These are phyloP conservation scores for Austrolebias charrua DNA, from an alignment of 2,797 vertebrate genomes.

Conservation along the genomic window DNA sequence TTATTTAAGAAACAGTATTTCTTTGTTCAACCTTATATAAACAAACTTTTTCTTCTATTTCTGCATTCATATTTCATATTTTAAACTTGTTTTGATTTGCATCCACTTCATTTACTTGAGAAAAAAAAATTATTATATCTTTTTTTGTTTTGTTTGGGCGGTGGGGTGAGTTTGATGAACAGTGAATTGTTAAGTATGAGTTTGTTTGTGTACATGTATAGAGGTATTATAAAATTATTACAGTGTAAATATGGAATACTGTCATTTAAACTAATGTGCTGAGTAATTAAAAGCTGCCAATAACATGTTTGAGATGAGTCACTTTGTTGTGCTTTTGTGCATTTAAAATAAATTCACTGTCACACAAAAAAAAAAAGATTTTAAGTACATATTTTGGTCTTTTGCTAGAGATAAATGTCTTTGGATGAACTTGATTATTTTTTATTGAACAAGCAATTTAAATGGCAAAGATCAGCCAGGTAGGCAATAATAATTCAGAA, in stretches of 20 bases:
- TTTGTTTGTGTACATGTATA: slow-evolving; percentile 45
- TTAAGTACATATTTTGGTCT: too few relatives aligned
- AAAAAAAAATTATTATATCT: not conserved
- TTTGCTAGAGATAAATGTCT: not conserved
- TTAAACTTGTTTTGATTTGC: slow-evolving; percentile 34
- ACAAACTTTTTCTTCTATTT: slow-evolving; percentile 61
- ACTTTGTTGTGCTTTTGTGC: not conserved
- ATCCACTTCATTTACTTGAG: slow-evolving; percentile 30
- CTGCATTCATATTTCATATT: slow-evolving; percentile 36
- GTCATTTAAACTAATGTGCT: slow-evolving; percentile 70
- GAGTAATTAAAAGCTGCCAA: slow-evolving; percentile 50
- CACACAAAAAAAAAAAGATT: too few relatives aligned
- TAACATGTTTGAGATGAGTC: slow-evolving; percentile 8
- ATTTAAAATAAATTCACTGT: not conserved
- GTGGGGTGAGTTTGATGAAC: slow-evolving; percentile 31
- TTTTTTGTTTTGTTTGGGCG: slow-evolving; percentile 4
- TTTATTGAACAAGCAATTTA: too few relatives aligned
- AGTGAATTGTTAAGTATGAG: slow-evolving; percentile 38
- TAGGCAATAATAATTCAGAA: too few relatives aligned
- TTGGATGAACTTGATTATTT: too few relatives aligned
- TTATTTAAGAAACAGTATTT: slow-evolving; percentile 60
- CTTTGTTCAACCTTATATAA: slow-evolving; percentile 59
- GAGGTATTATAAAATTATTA: slow-evolving; percentile 58
- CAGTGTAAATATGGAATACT: slow-evolving; percentile 79
- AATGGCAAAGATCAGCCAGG: too few relatives aligned